Evolutionary conservation across 2,113 vertebrate species (phyloP).

Genomic region (Leucosticte australis): DNA sequence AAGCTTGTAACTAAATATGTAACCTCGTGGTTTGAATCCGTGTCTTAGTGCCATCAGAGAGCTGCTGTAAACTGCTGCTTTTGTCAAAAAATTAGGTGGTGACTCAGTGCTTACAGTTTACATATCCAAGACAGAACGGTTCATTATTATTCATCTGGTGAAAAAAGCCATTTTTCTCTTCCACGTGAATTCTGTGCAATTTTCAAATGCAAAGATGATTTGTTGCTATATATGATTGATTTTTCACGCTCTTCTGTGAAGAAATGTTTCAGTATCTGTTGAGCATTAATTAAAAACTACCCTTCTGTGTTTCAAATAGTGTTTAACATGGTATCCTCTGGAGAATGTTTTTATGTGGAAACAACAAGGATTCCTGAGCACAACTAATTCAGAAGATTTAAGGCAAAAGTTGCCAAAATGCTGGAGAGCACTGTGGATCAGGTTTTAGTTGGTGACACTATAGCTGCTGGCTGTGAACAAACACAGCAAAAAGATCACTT

Average conservation of each 20-base stretch:
- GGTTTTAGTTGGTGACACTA: not conserved
- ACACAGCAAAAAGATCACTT: not conserved
- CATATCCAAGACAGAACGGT: not conserved
- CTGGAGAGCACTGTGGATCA: not conserved
- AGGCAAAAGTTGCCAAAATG: not conserved
- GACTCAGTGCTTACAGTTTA: not conserved
- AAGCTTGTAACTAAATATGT: not conserved
- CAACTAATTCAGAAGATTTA: not conserved
- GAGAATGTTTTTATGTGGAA: not conserved
- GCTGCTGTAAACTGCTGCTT: not conserved
- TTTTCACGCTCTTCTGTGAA: not conserved
- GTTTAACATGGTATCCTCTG: not conserved
- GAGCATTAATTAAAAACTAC: not conserved
- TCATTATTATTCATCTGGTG: not conserved
- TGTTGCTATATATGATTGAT: not conserved
- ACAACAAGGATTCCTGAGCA: not conserved
- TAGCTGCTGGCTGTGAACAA: not conserved
- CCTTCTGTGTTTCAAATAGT: not conserved
- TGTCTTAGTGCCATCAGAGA: not conserved
- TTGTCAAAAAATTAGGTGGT: not conserved
- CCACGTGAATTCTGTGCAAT: not conserved
- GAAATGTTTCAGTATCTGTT: not conserved
- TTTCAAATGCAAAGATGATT: not conserved
- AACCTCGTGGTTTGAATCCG: not conserved
- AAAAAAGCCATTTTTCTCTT: not conserved